Conservation (phyloP, 2,888 invertebrate species). For the Bhutanitis thaidina region DNA sequence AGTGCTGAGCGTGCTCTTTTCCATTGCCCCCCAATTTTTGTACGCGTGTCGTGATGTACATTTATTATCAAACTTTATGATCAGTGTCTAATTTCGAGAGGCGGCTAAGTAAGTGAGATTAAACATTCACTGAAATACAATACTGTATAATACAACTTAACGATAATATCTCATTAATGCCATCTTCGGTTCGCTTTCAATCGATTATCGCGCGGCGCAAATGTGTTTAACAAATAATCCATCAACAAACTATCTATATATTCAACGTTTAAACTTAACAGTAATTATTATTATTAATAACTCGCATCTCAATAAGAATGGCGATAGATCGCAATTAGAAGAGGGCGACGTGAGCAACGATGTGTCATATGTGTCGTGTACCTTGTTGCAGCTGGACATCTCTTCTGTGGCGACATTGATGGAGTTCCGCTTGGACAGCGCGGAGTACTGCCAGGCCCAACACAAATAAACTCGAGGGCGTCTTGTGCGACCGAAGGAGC, state of each 20-base stretch:
- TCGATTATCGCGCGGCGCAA: no score
- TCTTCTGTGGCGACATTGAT: conserved; percentile 96
- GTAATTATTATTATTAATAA: background rate
- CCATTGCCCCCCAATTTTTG: conserved; percentile 41
- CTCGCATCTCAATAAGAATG: no score
- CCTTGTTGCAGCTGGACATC: conserved; percentile 87
- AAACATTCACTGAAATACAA: no score
- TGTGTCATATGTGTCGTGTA: background rate
- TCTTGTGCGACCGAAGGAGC: conserved; percentile 46
- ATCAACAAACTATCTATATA: background rate
- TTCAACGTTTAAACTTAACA: background rate
- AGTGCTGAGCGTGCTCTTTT: conserved; percentile 40
- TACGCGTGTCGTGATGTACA: conserved; percentile 45
- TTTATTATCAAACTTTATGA: conserved; percentile 47
- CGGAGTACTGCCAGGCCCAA: conserved; percentile 99
- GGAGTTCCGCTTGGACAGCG: conserved; percentile 99
- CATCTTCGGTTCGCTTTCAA: no score
- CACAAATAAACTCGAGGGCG: conserved; percentile 89
- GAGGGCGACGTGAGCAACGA: background rate
- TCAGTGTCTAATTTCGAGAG: conserved; percentile 44
- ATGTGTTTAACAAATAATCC: background rate
- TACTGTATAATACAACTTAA: background rate
- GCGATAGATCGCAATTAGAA: background rate
- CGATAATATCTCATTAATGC: background rate
- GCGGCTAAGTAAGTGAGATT: no score